Evolutionary conservation across 2,113 vertebrate genomes (phyloP).

Genomic region (Ursus arctos): DNA sequence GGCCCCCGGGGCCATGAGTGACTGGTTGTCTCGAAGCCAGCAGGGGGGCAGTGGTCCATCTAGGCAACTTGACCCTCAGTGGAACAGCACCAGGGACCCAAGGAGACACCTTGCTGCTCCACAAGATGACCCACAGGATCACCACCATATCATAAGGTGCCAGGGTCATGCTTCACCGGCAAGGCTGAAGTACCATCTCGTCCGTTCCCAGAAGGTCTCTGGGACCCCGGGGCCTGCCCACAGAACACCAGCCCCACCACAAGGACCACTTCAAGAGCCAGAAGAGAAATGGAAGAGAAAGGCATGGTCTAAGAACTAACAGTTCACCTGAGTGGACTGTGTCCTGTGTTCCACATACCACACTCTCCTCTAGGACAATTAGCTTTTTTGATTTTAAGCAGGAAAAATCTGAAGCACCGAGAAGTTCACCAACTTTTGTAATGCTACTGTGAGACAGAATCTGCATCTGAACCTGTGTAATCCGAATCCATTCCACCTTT

Average conservation of each 20-base stretch:
- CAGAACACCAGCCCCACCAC: not conserved
- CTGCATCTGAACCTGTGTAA: not conserved
- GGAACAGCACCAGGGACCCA: not conserved
- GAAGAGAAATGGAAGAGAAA: not conserved
- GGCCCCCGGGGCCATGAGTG: not conserved
- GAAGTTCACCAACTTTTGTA: not conserved
- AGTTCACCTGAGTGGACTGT: not conserved
- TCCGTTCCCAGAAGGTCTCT: not conserved
- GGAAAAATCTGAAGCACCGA: not conserved
- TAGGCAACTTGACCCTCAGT: not conserved
- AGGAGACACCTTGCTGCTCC: not conserved
- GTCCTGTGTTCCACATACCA: not conserved
- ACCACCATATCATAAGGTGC: not conserved
- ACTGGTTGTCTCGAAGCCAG: not conserved
- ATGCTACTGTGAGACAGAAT: not conserved
- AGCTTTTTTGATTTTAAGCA: not conserved
- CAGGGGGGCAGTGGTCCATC: not conserved
- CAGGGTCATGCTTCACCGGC: not conserved
- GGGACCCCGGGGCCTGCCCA: not conserved
- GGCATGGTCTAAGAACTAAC: fast-evolving
- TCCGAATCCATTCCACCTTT: not conserved
- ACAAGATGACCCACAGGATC: not conserved
- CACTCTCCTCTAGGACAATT: not conserved
- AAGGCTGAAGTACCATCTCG: not conserved
- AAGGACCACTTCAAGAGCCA: not conserved